A percentile compares a stretch with the other conserved stretches of the same genome.
Conservation (phyloP, 2,888 invertebrate species). For the Parnassius glacialis region DNA sequence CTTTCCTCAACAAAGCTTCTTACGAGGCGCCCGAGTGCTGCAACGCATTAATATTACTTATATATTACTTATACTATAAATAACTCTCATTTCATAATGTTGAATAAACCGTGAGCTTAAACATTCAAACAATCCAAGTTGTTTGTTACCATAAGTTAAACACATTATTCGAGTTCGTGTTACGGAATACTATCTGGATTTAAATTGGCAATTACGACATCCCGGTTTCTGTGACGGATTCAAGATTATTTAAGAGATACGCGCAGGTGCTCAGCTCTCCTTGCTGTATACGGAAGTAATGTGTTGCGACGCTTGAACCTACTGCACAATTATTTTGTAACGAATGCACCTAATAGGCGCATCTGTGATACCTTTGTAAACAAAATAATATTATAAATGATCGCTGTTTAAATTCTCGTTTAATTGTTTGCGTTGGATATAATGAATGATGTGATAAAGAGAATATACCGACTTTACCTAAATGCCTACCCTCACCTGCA, state of each 20-base stretch:
- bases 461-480: no score
- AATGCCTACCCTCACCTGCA: no score
- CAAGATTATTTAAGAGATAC: slow-evolving; percentile 23
- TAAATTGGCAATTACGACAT: slow-evolving; percentile 36
- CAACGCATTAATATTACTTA: slow-evolving; percentile 66
- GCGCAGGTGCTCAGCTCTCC: slow-evolving; percentile 17
- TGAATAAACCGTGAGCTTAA: slow-evolving; percentile 40
- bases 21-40: slow-evolving; percentile 42
- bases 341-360: neutral
- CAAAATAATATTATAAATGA: neutral
- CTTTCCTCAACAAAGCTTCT: slow-evolving; percentile 65
- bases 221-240: slow-evolving; percentile 25
- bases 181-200: slow-evolving; percentile 25
- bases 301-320: slow-evolving; percentile 16
- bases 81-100: slow-evolving; percentile 58
- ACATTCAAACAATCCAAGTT: slow-evolving; percentile 29
- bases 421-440: no score
- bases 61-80: slow-evolving; percentile 64
- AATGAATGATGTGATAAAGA: no score
- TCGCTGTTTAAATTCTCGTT: no score
- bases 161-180: slow-evolving; percentile 31
- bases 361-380: slow-evolving; percentile 1
- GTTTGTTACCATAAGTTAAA: slow-evolving; percentile 26
- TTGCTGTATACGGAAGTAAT: slow-evolving; percentile 5
- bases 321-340: slow-evolving; percentile 24